Base-by-base conservation (phyloP, 2,797 vertebrate species). In the Ispidina picta region DNA sequence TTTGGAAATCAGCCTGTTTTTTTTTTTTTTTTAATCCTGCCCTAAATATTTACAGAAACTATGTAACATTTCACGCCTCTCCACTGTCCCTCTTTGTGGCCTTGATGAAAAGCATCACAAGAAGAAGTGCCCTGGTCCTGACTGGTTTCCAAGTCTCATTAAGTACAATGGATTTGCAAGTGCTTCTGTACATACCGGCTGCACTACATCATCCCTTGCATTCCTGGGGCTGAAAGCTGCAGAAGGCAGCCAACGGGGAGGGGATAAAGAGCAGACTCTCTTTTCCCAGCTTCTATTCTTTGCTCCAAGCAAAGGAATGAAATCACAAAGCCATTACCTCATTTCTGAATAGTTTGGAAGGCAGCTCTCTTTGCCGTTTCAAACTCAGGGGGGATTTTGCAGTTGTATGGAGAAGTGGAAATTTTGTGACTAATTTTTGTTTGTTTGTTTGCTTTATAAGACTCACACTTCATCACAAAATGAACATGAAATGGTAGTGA, bases 131-230 rank as follows among this genome's bases (percentile, higher is more conserved):
- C 63, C 75, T 91, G 81, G 54, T 93, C 31, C 78, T 92, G 92
- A 86, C 91, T 94, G 59, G 58, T 80, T 93, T 94, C 91, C 94
- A 95, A 95, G 92, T 94, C 94, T 95, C 94, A 95, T 95, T 96
- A 93, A 95, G 62, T 86, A 96, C 89, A 95, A 94, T 90, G 86
- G 80, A 23, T 79, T 73, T 91, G 85, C 83, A 76, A 95, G 91
- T 92, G 88, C 58, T 91, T 93, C 92, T 0, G 22, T 93, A 86
- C 93, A 93, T 95, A 88, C 94, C 86, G 90, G 69, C 83, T 82
- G 86, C 81, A 92, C 94, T 95, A 95, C 81, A 93, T 95, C 91
- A 96, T 95, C 90, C 66, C 52, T 51, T 78, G 52, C 89, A 95
- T 95, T 95, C 94, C 89, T 83, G 85, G 79, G 77, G 39, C 92